These are phyloP conservation scores for Huso huso DNA, from an alignment of 2,797 vertebrate genomes.

Conservation along the genomic window DNA sequence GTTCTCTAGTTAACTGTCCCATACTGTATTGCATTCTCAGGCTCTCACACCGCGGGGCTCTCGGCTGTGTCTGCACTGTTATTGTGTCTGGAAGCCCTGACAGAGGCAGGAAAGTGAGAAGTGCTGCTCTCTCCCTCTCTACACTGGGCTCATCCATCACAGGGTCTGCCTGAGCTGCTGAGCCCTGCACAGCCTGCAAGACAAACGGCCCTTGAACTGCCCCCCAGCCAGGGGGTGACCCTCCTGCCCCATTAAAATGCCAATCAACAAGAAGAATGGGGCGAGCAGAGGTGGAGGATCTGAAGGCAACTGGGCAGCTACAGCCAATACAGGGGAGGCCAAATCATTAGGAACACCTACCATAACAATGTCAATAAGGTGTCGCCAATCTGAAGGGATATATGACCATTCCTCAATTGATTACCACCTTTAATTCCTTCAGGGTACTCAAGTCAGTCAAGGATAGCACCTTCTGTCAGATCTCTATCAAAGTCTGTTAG, in stretches of 20 bases:
- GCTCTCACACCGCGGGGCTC: conserved; percentile 30
- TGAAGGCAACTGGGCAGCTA: background rate
- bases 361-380: too few relatives aligned
- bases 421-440: too few relatives aligned
- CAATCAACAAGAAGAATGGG: conserved; percentile 88
- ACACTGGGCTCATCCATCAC: conserved; percentile 74
- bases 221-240: conserved; percentile 81
- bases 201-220: conserved; percentile 81
- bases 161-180: conserved; percentile 54
- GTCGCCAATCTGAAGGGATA: too few relatives aligned
- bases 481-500: too few relatives aligned
- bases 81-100: conserved; percentile 2
- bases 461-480: too few relatives aligned
- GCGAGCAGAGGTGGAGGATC: conserved; percentile 38
- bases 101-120: background rate
- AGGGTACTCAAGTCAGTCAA: too few relatives aligned
- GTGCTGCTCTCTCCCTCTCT: conserved; percentile 16
- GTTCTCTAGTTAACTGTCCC: conserved; percentile 6
- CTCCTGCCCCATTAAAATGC: conserved; percentile 89
- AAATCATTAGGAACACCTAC: too few relatives aligned
- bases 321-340: background rate
- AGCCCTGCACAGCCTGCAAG: conserved; percentile 64
- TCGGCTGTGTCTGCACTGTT: conserved; percentile 15
- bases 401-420: too few relatives aligned
- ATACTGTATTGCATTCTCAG: conserved; percentile 39